A percentile compares a stretch with the other conserved stretches of the same genome.
Conservation (phyloP, 2,113 vertebrate species). For the Pseudorhombus dupliciocellatus region DNA sequence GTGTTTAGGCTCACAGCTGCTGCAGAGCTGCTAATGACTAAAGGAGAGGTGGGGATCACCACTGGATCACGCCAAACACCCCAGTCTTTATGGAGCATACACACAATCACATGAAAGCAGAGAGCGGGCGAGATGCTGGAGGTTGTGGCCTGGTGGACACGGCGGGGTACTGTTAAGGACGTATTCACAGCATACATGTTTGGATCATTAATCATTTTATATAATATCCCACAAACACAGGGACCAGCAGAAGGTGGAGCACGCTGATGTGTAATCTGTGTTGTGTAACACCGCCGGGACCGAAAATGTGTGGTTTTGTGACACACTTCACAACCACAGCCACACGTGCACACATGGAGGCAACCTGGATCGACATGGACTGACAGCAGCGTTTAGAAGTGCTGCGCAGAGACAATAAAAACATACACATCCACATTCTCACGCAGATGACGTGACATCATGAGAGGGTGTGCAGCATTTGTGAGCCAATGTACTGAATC, state of each 20-base stretch:
- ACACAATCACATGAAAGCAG: not conserved
- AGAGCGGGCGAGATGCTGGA: not conserved
- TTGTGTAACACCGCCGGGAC: too few species aligned
- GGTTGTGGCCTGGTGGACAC: not conserved
- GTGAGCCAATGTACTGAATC: not conserved
- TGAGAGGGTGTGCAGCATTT: not conserved
- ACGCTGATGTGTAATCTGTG: not conserved
- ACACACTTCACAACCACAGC: too few species aligned
- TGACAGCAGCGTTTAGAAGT: too few species aligned
- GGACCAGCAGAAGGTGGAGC: too few species aligned
- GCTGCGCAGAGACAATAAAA: too few species aligned
- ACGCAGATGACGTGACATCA: not conserved
- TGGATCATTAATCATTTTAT: constrained; percentile 15
- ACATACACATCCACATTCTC: too few species aligned
- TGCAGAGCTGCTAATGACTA: constrained; percentile 79
- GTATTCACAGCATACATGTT: not conserved
- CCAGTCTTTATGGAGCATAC: not conserved
- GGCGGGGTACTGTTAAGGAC: not conserved
- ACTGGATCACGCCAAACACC: constrained; percentile 23
- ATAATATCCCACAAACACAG: constrained; percentile 5
- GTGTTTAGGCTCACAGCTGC: not conserved
- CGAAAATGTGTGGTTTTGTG: too few species aligned
- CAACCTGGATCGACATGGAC: too few species aligned
- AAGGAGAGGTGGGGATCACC: constrained; percentile 53
- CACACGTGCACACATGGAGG: too few species aligned